A percentile compares a stretch with the other conserved stretches of the same genome.
phyloP scores from a whole-genome alignment of 2,888 invertebrate species.

The Drosophila monieri region DNA sequence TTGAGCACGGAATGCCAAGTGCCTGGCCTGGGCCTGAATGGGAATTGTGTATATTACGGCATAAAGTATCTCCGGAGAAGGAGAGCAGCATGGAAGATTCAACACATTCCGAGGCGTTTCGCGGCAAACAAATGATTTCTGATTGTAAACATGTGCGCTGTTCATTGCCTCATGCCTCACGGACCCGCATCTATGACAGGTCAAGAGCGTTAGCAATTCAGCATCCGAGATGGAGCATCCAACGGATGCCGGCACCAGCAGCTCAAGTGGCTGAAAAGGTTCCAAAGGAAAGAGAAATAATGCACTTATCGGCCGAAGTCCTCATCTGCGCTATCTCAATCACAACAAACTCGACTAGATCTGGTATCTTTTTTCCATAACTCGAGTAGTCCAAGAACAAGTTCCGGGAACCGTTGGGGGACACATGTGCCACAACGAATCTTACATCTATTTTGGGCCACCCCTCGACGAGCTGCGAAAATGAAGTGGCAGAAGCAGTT shows the following conservation, averaged over 20 bases:
- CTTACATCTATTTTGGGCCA: constrained; percentile 14
- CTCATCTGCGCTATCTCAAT: background rate
- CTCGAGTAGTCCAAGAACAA: background rate
- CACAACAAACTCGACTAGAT: background rate
- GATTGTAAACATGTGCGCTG: constrained; percentile 38
- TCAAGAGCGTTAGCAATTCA: constrained; percentile 15
- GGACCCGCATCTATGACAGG: constrained; percentile 25
- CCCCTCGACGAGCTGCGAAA: constrained; percentile 32
- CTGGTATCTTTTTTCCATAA: background rate
- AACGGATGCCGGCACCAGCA: constrained; percentile 6
- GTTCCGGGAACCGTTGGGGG: constrained; percentile 4
- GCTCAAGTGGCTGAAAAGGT: constrained; percentile 19
- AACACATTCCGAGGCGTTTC: constrained; percentile 25
- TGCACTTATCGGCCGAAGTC: background rate
- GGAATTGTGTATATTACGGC: constrained; percentile 1
- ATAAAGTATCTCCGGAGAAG: background rate
- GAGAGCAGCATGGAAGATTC: constrained; percentile 6
- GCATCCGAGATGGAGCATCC: background rate
- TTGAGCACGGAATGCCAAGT: background rate
- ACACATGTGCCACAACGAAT: constrained; percentile 1
- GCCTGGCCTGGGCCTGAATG: background rate
- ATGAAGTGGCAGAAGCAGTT: constrained; percentile 31
- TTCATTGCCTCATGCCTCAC: background rate
- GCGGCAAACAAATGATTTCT: constrained; percentile 15
- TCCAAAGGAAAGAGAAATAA: background rate